phyloP scores from a whole-genome alignment of 2,113 vertebrate species.

The Agapornis roseicollis region DNA sequence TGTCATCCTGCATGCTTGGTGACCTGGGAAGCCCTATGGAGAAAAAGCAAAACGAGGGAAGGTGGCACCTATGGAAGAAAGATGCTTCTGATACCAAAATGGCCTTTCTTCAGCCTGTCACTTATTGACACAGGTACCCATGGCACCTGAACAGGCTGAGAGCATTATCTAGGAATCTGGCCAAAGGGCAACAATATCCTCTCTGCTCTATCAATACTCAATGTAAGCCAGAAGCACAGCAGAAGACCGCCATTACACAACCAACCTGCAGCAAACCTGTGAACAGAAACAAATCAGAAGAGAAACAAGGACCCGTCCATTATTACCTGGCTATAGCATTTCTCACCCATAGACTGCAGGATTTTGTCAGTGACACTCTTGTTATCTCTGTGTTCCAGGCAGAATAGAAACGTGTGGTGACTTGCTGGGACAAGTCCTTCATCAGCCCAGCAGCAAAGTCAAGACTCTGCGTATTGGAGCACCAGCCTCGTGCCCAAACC shows the following conservation, averaged over 20 bases:
- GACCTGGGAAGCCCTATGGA: not conserved
- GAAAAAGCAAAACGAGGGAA: not conserved
- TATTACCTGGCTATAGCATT: not conserved
- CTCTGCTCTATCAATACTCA: not conserved
- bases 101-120: not conserved
- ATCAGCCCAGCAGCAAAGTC: not conserved
- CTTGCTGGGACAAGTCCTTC: not conserved
- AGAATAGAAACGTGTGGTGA: not conserved
- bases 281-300: not conserved
- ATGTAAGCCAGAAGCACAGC: not conserved
- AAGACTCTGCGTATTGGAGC: not conserved
- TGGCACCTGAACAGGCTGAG: rapidly evolving
- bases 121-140: not conserved
- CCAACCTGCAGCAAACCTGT: not conserved
- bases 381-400: not conserved
- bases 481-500: not conserved
- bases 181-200: not conserved
- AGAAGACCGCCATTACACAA: not conserved
- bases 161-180: not conserved
- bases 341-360: not conserved
- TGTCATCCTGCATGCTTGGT: not conserved
- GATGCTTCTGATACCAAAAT: not conserved
- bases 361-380: not conserved
- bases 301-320: not conserved
- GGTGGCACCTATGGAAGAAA: not conserved